Percentiles rank a stretch among this genome's conserved stretches.
Conservation (phyloP, 2,113 vertebrate genomes). For the Anser cygnoides region DNA sequence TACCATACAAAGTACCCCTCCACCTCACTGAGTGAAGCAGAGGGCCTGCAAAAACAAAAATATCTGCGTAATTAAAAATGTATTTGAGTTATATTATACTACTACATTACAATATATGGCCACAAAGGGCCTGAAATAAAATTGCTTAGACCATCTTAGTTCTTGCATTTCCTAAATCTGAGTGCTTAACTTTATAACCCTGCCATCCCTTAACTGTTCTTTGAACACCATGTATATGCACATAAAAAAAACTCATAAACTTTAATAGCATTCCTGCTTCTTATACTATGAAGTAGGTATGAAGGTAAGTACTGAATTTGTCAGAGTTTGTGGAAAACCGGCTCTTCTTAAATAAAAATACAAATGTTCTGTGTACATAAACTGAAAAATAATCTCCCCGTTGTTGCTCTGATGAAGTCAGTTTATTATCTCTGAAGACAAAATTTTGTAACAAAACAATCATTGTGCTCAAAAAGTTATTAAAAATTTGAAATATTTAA, state of each 20-base stretch:
- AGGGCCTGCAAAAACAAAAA: neutral
- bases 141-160: neutral
- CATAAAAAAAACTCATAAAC: conserved; percentile 29
- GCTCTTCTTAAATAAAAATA: neutral
- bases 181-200: conserved; percentile 1
- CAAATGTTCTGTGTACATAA: neutral
- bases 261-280: conserved; percentile 25
- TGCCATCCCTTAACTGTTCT: neutral
- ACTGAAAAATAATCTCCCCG: neutral
- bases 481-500: neutral
- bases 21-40: neutral
- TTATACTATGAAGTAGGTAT: neutral
- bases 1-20: neutral
- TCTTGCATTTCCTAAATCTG: neutral
- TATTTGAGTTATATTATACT: neutral
- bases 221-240: neutral
- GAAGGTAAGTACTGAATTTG: neutral
- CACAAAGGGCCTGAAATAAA: neutral
- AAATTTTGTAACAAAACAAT: neutral
- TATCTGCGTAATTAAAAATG: neutral
- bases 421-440: neutral
- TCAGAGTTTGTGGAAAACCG: conserved; percentile 3
- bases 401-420: neutral
- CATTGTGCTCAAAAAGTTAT: conserved; percentile 2
- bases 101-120: neutral